These are phyloP conservation scores for Polymixis flavicincta DNA, from an alignment of 2,888 invertebrate genomes.

Conservation along the genomic window DNA sequence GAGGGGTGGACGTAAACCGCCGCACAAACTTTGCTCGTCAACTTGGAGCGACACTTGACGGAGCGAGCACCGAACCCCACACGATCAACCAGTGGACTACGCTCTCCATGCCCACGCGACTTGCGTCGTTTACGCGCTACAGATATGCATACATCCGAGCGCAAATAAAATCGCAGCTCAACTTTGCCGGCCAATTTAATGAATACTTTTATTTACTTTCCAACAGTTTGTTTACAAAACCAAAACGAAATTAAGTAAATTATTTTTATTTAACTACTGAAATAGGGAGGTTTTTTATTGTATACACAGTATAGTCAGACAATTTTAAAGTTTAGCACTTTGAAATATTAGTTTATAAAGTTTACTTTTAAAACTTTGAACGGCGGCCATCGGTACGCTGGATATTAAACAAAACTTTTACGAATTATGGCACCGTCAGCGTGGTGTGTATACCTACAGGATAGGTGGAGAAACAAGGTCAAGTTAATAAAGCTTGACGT, in stretches of 20 bases:
- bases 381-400: not conserved
- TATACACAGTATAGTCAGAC: not conserved
- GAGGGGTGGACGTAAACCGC: constrained; percentile 73
- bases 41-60: constrained; percentile 83
- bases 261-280: constrained; percentile 7
- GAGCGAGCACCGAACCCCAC: constrained; percentile 71
- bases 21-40: constrained; percentile 83
- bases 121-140: constrained; percentile 41
- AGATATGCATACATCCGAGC: constrained; percentile 44
- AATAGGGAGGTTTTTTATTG: not conserved
- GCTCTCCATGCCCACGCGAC: constrained; percentile 65
- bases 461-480: constrained; percentile 44
- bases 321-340: constrained; percentile 14
- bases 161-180: constrained; percentile 31
- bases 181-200: constrained; percentile 18
- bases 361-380: constrained; percentile 44
- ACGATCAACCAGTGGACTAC: constrained; percentile 85
- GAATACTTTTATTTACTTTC: constrained; percentile 57
- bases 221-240: constrained; percentile 45
- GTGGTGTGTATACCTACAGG: not conserved
- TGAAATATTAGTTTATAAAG: constrained; percentile 29
- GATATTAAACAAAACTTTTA: not conserved
- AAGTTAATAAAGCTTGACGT: constrained; percentile 59
- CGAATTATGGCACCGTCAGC: not conserved
- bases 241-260: constrained; percentile 22